Percentiles rank a stretch among this genome's conserved stretches.
These are phyloP conservation scores for Platerodrilus igneus DNA, from an alignment of 2,888 invertebrate species.

Conservation along the genomic window DNA sequence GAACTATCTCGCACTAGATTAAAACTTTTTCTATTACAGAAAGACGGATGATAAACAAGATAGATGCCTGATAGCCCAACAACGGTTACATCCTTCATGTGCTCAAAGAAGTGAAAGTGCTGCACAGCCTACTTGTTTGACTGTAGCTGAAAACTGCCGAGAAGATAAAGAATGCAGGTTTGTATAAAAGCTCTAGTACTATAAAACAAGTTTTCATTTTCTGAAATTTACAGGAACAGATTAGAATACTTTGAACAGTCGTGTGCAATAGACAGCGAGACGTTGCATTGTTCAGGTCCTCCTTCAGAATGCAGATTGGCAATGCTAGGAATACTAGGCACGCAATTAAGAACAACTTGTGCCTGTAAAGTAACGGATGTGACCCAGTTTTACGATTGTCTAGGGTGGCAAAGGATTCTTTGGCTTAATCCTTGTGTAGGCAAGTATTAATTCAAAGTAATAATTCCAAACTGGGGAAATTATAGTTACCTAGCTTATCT, in stretches of 20 bases:
- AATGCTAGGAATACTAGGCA: slow-evolving; percentile 82
- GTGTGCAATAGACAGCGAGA: slow-evolving; percentile 86
- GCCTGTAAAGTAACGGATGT: slow-evolving; percentile 84
- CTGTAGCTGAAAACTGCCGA: slow-evolving; percentile 76
- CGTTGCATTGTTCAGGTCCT: slow-evolving; percentile 83
- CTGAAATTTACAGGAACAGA: slow-evolving; percentile 56
- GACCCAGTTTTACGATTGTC: slow-evolving; percentile 78
- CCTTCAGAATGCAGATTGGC: slow-evolving; percentile 80
- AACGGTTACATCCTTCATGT: slow-evolving; percentile 83
- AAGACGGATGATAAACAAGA: slow-evolving; percentile 84
- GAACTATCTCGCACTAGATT: too few species aligned
- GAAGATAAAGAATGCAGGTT: slow-evolving; percentile 83
- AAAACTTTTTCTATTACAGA: slow-evolving; percentile 49
- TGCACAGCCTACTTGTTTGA: slow-evolving; percentile 81
- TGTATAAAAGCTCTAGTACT: slow-evolving; percentile 31
- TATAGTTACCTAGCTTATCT: too few species aligned
- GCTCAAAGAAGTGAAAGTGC: slow-evolving; percentile 65
- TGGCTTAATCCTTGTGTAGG: slow-evolving; percentile 94
- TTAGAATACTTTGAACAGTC: slow-evolving; percentile 86
- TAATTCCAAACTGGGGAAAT: too few species aligned
- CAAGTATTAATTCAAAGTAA: slow-evolving; percentile 54
- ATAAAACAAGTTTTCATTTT: slow-evolving; percentile 3
- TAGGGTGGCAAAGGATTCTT: slow-evolving; percentile 83
- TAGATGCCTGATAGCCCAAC: slow-evolving; percentile 83
- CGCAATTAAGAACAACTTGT: slow-evolving; percentile 82